These are phyloP conservation scores for Drosophila malerkotliana DNA, from an alignment of 1,140 invertebrate genomes.

Conservation along the genomic window DNA sequence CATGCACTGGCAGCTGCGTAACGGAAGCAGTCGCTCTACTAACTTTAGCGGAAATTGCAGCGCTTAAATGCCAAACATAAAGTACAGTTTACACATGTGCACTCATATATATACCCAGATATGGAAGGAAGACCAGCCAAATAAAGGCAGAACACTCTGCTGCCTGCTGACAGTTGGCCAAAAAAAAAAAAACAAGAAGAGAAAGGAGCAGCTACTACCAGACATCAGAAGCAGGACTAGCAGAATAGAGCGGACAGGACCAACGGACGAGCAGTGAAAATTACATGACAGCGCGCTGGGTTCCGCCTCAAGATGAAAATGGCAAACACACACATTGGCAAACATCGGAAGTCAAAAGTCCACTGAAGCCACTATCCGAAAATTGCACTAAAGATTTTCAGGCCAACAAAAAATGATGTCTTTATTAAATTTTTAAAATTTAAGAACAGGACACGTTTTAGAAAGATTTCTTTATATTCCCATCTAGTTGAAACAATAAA, in stretches of 20 bases:
- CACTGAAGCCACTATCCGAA: slow-evolving; percentile 42
- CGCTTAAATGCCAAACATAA: slow-evolving; percentile 78
- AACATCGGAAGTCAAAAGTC: slow-evolving; percentile 65
- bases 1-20: slow-evolving; percentile 66
- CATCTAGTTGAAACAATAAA: no score
- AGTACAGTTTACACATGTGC: slow-evolving; percentile 49
- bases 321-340: slow-evolving; percentile 18
- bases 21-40: slow-evolving; percentile 73
- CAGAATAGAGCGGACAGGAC: slow-evolving; percentile 43
- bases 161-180: slow-evolving; percentile 54
- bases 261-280: slow-evolving; percentile 49
- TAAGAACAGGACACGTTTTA: no score
- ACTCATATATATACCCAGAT: not conserved
- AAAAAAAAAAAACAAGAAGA: slow-evolving; percentile 56
- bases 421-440: no score
- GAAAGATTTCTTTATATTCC: no score
- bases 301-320: slow-evolving; percentile 55
- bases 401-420: no score
- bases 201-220: slow-evolving; percentile 23
- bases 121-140: not conserved
- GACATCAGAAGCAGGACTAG: slow-evolving; percentile 18
- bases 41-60: slow-evolving; percentile 78
- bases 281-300: slow-evolving; percentile 70
- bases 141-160: slow-evolving; percentile 3
- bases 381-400: not conserved